Evolutionary conservation across 2,797 vertebrate genomes (phyloP), one percentile per base, ranked within the genome.

Genomic region (Natrix natrix): DNA sequence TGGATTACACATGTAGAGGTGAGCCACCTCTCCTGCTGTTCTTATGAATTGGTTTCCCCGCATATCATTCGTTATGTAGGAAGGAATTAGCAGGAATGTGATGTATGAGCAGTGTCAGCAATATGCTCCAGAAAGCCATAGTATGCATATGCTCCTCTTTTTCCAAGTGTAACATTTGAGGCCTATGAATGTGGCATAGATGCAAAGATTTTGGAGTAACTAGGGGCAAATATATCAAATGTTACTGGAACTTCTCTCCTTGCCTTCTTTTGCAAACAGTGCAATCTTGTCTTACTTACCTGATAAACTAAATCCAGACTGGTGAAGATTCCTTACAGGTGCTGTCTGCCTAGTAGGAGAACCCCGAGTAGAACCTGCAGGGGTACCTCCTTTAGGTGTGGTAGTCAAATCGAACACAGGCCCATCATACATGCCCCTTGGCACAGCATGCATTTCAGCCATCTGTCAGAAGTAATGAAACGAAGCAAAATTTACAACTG

Each of bases 391-490:
- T 87, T 99, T 99, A 86, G 99, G 99, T 87, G 99, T 98, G 95
- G 98, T 97, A 60, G 98, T 98, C 97, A 99, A 98, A 93, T 99
- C 99, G 94, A 99, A 99, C 95, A 99, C 99, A 0, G 99, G 99
- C 54, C 99, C 99, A 0, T 99, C 99, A 7, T 99, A 99, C 99
- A 99, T 98, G 96, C 99, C 99, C 93, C 99, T 98, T 4, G 99
- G 99, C 55, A 99, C 99, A 0, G 99, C 99, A 83, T 98, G 98
- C 97, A 99, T 98, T 89, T 99, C 99, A 0, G 98, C 98, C 98
- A 99, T 98, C 99, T 99, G 95, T 92, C 87, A 0, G 91, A 97
- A 92, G 95, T 17, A 94, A 95, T 24, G 24, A 0, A 17, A 0
- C 28, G 14, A 91, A 89, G 83, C 55, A 95, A 59, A 91, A 88